phyloP scores from a whole-genome alignment of 2,113 vertebrate species.

The Thomomys bottae region DNA sequence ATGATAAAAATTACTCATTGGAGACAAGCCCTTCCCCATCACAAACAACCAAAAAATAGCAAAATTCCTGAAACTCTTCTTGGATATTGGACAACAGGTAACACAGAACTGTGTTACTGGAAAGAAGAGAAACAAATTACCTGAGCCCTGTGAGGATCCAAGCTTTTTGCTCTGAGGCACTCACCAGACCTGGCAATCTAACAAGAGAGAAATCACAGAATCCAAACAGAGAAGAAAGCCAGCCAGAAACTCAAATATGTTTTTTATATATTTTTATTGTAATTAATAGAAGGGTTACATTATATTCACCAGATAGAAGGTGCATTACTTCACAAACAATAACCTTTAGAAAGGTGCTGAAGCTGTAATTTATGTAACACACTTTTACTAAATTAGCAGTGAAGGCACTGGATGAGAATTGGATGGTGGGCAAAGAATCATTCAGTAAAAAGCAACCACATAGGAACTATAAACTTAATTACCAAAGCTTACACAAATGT shows the following conservation, averaged over 20 bases:
- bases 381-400: conserved; percentile 15
- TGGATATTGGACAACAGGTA: not conserved
- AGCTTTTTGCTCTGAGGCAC: not conserved
- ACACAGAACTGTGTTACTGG: not conserved
- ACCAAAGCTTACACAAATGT: not conserved
- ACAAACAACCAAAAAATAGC: conserved; percentile 2
- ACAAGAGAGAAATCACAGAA: not conserved
- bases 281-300: no score
- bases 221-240: not conserved
- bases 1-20: not conserved
- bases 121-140: conserved; percentile 17
- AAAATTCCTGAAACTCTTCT: conserved; percentile 29
- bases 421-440: not conserved
- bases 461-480: conserved; percentile 1
- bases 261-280: no score
- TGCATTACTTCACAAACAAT: no score
- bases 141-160: not conserved
- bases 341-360: not conserved
- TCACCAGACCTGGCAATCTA: not conserved
- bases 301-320: no score
- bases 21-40: not conserved
- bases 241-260: not conserved
- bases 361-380: not conserved
- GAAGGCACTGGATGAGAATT: not conserved
- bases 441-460: conserved; percentile 10